phyloP scores from a whole-genome alignment of 2,888 invertebrate genomes.

The Andrena praecox region DNA sequence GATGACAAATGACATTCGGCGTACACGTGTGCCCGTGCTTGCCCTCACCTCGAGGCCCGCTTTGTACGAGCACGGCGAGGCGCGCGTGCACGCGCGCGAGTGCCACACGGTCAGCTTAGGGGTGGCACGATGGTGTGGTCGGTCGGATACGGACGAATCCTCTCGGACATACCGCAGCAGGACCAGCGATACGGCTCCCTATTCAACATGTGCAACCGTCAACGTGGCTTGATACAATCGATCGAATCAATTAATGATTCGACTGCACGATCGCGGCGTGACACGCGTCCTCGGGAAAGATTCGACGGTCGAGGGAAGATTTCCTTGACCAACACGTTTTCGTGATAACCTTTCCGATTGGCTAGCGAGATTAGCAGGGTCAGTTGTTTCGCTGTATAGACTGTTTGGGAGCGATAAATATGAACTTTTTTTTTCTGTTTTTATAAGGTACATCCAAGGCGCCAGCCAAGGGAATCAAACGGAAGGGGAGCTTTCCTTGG shows the following conservation, averaged over 20 bases:
- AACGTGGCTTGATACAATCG: slow-evolving; percentile 82
- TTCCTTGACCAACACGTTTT: too few species aligned
- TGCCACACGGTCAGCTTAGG: slow-evolving; percentile 27
- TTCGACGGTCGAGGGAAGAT: neutral
- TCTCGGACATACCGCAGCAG: slow-evolving; percentile 76
- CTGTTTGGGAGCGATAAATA: too few species aligned
- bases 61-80: slow-evolving; percentile 46
- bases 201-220: slow-evolving; percentile 84
- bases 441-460: too few species aligned
- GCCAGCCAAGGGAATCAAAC: too few species aligned
- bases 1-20: slow-evolving; percentile 84
- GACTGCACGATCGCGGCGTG: slow-evolving; percentile 76
- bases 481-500: too few species aligned
- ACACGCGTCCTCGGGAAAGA: slow-evolving; percentile 48
- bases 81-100: slow-evolving; percentile 60
- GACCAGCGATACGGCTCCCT: slow-evolving; percentile 77
- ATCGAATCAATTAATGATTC: slow-evolving; percentile 84
- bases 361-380: too few species aligned
- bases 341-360: too few species aligned
- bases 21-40: slow-evolving; percentile 69
- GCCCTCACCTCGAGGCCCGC: slow-evolving; percentile 52
- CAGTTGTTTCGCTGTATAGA: too few species aligned
- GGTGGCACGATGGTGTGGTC: slow-evolving; percentile 40
- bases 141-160: slow-evolving; percentile 76
- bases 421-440: too few species aligned